Conservation (phyloP, 2,888 invertebrate genomes). For the Capitulum mitella region DNA sequence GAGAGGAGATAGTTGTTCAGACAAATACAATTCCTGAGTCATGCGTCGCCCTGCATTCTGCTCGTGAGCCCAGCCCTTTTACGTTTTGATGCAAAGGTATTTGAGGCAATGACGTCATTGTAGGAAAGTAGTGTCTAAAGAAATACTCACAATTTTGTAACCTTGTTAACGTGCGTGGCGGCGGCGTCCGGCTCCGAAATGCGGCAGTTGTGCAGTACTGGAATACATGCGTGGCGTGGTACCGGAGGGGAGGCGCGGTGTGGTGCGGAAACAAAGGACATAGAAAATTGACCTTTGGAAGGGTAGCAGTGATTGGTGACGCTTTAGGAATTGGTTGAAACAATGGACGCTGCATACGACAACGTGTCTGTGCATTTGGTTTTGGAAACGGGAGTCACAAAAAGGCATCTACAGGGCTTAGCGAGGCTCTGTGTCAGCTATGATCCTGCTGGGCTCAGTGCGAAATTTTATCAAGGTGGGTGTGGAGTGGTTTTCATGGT, state of each 20-base stretch:
- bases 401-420: neutral
- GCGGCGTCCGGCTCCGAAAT: neutral
- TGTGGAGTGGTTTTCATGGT: too few relatives aligned
- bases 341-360: neutral
- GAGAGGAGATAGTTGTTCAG: too few relatives aligned
- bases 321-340: neutral
- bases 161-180: neutral
- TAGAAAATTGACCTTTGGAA: neutral
- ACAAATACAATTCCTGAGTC: too few relatives aligned
- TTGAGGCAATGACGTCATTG: too few relatives aligned
- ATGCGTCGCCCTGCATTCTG: too few relatives aligned
- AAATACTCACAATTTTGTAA: neutral
- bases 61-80: too few relatives aligned
- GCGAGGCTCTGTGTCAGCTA: neutral
- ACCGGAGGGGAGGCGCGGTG: neutral
- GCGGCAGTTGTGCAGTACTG: neutral
- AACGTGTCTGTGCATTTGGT: neutral
- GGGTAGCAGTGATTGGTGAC: neutral
- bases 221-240: neutral
- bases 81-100: too few relatives aligned
- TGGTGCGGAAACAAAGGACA: neutral
- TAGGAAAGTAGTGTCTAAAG: neutral
- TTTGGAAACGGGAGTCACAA: neutral
- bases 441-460: conserved; percentile 11
- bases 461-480: neutral